Conservation (phyloP, 2,888 invertebrate species). For the Oeneis ivallda region DNA sequence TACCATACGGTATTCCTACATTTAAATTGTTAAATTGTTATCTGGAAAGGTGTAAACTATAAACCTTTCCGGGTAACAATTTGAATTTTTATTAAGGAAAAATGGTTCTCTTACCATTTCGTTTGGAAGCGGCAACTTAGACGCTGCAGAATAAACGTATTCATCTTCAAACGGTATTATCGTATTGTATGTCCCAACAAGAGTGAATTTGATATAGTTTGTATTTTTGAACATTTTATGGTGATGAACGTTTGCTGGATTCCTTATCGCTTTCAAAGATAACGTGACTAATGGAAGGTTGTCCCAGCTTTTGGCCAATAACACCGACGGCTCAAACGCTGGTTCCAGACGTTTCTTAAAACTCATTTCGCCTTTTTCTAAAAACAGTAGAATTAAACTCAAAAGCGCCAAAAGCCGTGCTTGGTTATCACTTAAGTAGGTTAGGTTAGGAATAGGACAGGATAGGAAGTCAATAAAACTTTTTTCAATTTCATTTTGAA, state of each 20-base stretch:
- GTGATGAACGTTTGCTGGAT: slow-evolving; percentile 51
- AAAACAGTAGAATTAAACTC: slow-evolving; percentile 32
- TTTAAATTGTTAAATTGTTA: too few relatives aligned
- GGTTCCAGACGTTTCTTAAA: slow-evolving; percentile 66
- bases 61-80: too few relatives aligned
- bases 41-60: too few relatives aligned
- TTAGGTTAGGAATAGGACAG: too few relatives aligned
- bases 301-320: slow-evolving; percentile 64
- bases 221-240: slow-evolving; percentile 55
- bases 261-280: slow-evolving; percentile 50
- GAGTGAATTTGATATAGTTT: slow-evolving; percentile 62
- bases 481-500: too few relatives aligned
- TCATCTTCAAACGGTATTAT: slow-evolving; percentile 50
- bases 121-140: slow-evolving; percentile 53
- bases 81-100: too few relatives aligned
- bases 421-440: too few relatives aligned
- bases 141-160: slow-evolving; percentile 55
- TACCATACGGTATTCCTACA: too few relatives aligned
- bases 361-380: slow-evolving; percentile 54
- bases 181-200: slow-evolving; percentile 65
- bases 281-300: slow-evolving; percentile 63
- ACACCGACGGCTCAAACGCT: slow-evolving; percentile 45
- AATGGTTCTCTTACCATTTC: slow-evolving; percentile 49
- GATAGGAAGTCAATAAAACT: too few relatives aligned
- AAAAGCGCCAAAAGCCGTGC: too few relatives aligned